phyloP scores from a whole-genome alignment of 2,888 invertebrate species.

The Aphidius colemani region DNA sequence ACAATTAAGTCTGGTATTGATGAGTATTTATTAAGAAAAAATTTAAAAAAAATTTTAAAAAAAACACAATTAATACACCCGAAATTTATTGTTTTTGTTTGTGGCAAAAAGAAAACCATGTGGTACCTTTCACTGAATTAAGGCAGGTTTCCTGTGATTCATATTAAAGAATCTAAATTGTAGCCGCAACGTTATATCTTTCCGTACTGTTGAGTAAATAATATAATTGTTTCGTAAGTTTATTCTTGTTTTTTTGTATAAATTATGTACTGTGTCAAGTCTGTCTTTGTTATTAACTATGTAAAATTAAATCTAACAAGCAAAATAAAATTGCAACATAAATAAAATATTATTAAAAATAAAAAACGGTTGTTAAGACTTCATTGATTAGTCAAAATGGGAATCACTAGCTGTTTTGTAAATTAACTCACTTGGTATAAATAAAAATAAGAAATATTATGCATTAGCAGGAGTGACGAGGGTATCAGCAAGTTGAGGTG shows the following conservation, averaged over 20 bases:
- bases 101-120: slow-evolving; percentile 30
- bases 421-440: slow-evolving; percentile 52
- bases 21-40: slow-evolving; percentile 12
- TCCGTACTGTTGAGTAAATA: slow-evolving; percentile 83
- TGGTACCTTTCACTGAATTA: slow-evolving; percentile 76
- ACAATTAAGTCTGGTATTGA: background rate
- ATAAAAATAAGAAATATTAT: slow-evolving; percentile 7
- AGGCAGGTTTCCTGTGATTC: slow-evolving; percentile 84
- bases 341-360: slow-evolving; percentile 10
- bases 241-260: slow-evolving; percentile 4
- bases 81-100: background rate
- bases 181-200: slow-evolving; percentile 93
- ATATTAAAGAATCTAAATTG: slow-evolving; percentile 95
- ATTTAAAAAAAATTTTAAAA: slow-evolving; percentile 4
- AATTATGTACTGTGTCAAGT: background rate
- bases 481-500: slow-evolving; percentile 31
- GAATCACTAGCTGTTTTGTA: slow-evolving; percentile 27
- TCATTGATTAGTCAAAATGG: slow-evolving; percentile 26
- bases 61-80: too few species aligned
- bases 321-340: background rate
- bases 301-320: background rate
- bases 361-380: slow-evolving; percentile 17
- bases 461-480: slow-evolving; percentile 8
- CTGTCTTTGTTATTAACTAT: background rate
- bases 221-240: slow-evolving; percentile 48